Evolutionary conservation across 2,797 vertebrate genomes (phyloP).

Genomic region (Poeciliopsis turneri): DNA sequence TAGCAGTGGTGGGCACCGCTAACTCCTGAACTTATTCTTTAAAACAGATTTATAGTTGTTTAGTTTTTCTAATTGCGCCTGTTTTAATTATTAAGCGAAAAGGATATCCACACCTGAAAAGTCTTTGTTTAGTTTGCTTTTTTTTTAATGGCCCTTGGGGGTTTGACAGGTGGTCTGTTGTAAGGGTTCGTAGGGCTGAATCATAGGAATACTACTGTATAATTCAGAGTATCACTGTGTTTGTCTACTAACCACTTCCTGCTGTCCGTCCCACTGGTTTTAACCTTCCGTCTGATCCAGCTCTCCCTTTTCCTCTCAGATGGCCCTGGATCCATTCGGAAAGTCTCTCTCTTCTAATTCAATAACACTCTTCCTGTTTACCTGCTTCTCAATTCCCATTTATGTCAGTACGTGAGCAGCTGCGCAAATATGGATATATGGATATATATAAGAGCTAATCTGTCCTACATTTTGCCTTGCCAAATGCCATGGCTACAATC

Average conservation of each 20-base stretch:
- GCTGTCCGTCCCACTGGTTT: conserved; percentile 25
- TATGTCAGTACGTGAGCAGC: conserved; percentile 30
- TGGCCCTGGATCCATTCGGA: conserved; percentile 31
- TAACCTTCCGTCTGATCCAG: conserved; percentile 22
- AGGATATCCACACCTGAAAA: neutral
- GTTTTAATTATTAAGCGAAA: neutral
- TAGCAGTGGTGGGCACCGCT: neutral
- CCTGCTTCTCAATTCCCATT: conserved; percentile 41
- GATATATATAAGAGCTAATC: conserved; percentile 56
- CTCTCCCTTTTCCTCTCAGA: conserved; percentile 27
- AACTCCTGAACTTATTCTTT: neutral
- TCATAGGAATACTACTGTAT: neutral
- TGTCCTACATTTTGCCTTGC: conserved; percentile 27
- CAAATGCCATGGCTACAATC: conserved; percentile 18
- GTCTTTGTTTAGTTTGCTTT: neutral
- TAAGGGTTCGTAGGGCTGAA: neutral
- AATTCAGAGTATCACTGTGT: conserved; percentile 24
- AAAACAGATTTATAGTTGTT: neutral
- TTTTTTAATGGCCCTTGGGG: neutral
- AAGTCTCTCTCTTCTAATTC: conserved; percentile 53
- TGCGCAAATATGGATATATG: conserved; percentile 69
- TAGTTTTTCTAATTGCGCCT: neutral
- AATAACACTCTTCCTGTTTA: conserved; percentile 71
- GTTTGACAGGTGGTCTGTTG: neutral
- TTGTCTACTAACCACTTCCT: conserved; percentile 41